Conservation (phyloP, 2,113 vertebrate genomes). For the Origma solitaria region DNA sequence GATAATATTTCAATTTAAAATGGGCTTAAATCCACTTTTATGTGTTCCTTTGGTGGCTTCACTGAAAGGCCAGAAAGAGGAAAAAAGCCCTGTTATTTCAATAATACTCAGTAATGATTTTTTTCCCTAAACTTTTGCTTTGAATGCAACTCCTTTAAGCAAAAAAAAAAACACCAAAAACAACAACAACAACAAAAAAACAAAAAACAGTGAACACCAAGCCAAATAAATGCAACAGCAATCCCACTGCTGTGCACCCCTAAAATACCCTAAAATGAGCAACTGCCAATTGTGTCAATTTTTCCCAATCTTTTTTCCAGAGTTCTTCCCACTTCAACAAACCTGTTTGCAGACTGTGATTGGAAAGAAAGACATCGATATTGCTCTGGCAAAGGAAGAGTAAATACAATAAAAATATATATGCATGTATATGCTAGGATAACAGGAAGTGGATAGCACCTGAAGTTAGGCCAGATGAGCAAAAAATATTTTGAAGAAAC, state of each 20-base stretch:
- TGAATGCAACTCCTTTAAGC: not conserved
- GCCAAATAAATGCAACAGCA: not conserved
- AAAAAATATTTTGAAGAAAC: not conserved
- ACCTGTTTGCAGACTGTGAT: not conserved
- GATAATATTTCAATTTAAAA: not conserved
- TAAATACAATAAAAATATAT: not conserved
- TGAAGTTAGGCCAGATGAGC: not conserved
- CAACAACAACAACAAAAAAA: not conserved
- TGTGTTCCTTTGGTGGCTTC: not conserved
- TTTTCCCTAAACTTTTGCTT: not conserved
- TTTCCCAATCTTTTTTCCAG: not conserved
- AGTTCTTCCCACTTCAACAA: not conserved
- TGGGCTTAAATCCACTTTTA: not conserved
- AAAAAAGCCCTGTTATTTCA: not conserved
- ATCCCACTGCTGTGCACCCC: not conserved
- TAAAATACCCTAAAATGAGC: not conserved
- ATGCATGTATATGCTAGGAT: not conserved
- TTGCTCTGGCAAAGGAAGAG: not conserved
- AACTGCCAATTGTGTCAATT: not conserved
- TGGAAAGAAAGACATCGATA: not conserved
- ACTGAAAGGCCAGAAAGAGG: not conserved
- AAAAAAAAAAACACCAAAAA: not conserved
- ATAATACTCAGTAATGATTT: not conserved
- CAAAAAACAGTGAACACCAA: not conserved
- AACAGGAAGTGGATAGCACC: not conserved